Conservation (phyloP, 1,140 invertebrate species). For the Drosophila rufa region DNA sequence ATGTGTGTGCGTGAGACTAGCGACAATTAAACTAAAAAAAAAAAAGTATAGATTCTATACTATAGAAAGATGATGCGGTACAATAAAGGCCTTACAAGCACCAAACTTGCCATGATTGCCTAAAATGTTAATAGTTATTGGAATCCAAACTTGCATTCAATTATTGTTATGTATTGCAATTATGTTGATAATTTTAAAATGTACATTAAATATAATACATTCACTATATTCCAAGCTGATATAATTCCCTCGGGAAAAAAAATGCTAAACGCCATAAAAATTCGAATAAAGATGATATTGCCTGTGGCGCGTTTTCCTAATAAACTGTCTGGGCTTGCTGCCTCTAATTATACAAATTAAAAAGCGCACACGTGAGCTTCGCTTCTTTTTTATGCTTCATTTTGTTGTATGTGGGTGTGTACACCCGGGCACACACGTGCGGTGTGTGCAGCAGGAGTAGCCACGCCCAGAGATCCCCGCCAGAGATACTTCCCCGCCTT, state of each 20-base stretch:
- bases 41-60: constrained; percentile 1
- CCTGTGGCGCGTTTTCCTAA: constrained; percentile 24
- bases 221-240: too few species aligned
- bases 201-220: too few species aligned
- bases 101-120: constrained; percentile 1
- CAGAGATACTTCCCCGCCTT: constrained; percentile 21
- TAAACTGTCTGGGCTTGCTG: background rate
- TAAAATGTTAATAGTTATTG: background rate
- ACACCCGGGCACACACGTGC: constrained; percentile 9
- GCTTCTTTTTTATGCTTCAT: constrained; percentile 9
- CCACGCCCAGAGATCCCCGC: constrained; percentile 45
- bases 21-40: constrained; percentile 62
- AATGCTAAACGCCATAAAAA: constrained; percentile 24
- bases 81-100: background rate
- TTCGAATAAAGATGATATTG: constrained; percentile 64
- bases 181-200: background rate
- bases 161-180: background rate
- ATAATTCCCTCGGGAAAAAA: background rate
- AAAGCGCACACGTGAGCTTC: constrained; percentile 61
- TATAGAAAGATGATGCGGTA: background rate
- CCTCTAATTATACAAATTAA: constrained; percentile 75
- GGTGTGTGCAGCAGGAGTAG: constrained; percentile 16
- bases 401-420: constrained; percentile 26
- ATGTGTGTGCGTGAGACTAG: constrained; percentile 57
- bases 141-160: background rate